A percentile compares a stretch with the other conserved stretches of the same genome.
Evolutionary conservation across 64 coral and sea anemone species (phyloP).

Genomic region (Platygyra sinensis): DNA sequence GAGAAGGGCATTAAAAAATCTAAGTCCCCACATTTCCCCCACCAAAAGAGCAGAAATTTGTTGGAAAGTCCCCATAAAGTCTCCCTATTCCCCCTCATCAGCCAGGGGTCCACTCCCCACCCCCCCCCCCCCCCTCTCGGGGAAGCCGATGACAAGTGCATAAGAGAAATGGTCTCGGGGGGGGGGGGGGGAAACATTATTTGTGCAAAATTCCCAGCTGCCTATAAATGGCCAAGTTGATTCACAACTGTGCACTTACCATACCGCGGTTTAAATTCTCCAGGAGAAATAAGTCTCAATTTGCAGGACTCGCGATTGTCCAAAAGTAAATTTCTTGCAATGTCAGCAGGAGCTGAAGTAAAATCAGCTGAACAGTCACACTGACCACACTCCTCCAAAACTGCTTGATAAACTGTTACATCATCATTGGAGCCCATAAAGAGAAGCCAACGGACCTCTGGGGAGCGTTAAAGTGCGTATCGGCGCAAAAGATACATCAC

Average conservation of each 20-base stretch:
- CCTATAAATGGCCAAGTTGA: too few species aligned
- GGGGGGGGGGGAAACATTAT: too few species aligned
- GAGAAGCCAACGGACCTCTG: neutral
- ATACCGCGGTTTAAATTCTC: slow-evolving; percentile 56
- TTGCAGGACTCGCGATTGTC: neutral
- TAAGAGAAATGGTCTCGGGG: too few species aligned
- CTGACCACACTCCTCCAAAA: neutral
- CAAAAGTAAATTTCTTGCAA: slow-evolving; percentile 18
- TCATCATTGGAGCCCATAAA: slow-evolving; percentile 15
- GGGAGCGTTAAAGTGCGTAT: neutral
- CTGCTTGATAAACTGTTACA: slow-evolving; percentile 9
- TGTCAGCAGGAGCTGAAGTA: neutral
- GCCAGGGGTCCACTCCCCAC: too few species aligned
- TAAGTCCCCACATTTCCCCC: too few species aligned
- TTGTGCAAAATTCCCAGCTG: too few species aligned
- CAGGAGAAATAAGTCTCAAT: neutral
- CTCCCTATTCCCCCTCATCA: too few species aligned
- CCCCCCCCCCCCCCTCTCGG: too few species aligned
- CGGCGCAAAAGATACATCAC: neutral
- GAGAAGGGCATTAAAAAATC: too few species aligned
- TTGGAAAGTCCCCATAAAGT: too few species aligned
- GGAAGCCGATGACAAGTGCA: too few species aligned
- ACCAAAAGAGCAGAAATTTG: too few species aligned
- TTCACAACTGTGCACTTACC: slow-evolving; percentile 28
- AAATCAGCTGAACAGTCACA: neutral